Conservation (phyloP, 2,888 invertebrate genomes). For the Melanostoma scalare region DNA sequence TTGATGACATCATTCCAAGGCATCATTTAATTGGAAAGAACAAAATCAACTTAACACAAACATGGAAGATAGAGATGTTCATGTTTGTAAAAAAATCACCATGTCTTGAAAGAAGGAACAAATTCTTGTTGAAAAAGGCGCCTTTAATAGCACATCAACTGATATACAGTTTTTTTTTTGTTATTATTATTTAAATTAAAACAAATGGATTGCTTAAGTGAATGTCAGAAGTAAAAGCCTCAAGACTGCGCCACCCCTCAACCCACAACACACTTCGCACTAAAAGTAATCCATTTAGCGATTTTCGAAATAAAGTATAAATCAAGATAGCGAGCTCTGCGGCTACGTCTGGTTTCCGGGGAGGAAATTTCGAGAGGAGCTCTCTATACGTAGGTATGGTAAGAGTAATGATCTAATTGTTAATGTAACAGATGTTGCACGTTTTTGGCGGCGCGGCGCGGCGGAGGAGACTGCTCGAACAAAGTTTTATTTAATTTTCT, state of each 20-base stretch:
- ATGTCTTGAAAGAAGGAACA: no score
- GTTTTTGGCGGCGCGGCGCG: no score
- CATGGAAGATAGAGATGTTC: no score
- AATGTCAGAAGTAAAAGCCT: conserved; percentile 21
- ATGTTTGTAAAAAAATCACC: no score
- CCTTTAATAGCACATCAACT: no score
- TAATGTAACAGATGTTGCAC: conserved; percentile 65
- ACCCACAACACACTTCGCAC: background rate
- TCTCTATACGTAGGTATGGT: background rate
- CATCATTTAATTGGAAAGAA: no score
- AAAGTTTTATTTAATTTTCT: conserved; percentile 51
- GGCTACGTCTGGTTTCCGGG: conserved; percentile 5
- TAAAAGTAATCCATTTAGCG: conserved; percentile 42
- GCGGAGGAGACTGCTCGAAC: conserved; percentile 9
- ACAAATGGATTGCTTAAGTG: conserved; percentile 52
- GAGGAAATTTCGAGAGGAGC: background rate
- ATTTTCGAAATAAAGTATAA: conserved; percentile 52
- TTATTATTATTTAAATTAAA: conserved; percentile 43
- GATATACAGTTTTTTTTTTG: no score
- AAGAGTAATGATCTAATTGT: conserved; percentile 65
- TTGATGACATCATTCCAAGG: no score
- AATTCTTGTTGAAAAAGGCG: no score
- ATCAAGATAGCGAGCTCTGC: conserved; percentile 30
- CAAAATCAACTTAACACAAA: no score
- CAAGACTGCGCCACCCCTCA: background rate